phyloP scores from a whole-genome alignment of 2,113 vertebrate species.

The rabbit (Oryctolagus cuniculus) region mOryCun1.1 NC_091450.1:28628001-28628500 shows the following conservation, averaged over 20 bases:
- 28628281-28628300: neutral
- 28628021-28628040: neutral
- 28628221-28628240: neutral
- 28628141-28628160: neutral
- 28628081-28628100: neutral
- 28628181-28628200: neutral
- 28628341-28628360: neutral
- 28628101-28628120: neutral
- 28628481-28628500: conserved; percentile 68
- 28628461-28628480: neutral
- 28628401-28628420: neutral
- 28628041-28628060: neutral
- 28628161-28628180: neutral
- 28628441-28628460: neutral
- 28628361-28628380: neutral
- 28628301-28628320: neutral
- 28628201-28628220: neutral
- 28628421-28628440: neutral
- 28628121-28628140: neutral
- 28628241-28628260: neutral
- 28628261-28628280: neutral
- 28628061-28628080: neutral
- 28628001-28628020: neutral
- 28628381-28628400: neutral
- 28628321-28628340: neutral